Evolutionary conservation across 2,113 vertebrate species (phyloP).

Genomic region (Ochotona curzoniae): DNA sequence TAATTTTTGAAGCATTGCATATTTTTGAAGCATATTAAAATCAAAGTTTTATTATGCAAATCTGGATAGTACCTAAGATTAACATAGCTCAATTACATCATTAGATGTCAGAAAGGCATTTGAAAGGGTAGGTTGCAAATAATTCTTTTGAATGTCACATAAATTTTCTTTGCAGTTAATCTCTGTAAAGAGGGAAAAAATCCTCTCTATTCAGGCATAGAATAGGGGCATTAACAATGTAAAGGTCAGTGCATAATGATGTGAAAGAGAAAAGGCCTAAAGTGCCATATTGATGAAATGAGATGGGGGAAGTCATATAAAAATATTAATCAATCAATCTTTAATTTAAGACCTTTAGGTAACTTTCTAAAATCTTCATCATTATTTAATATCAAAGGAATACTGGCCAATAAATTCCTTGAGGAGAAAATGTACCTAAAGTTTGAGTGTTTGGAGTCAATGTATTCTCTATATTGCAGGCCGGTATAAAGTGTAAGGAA

Average conservation of each 20-base stretch:
- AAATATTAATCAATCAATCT: constrained; percentile 78
- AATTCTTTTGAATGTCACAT: constrained; percentile 81
- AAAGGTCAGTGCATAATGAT: constrained; percentile 83
- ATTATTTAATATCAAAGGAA: constrained; percentile 71
- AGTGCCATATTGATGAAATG: constrained; percentile 78
- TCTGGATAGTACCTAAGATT: constrained; percentile 67
- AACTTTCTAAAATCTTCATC: constrained; percentile 65
- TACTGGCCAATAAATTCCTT: constrained; percentile 53
- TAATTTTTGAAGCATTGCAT: constrained; percentile 62
- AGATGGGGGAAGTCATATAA: constrained; percentile 64
- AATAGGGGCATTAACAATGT: constrained; percentile 79
- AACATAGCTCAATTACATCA: constrained; percentile 74
- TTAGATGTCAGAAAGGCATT: constrained; percentile 76
- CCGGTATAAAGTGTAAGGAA: constrained; percentile 37
- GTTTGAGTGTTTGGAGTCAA: constrained; percentile 21
- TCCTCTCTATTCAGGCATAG: constrained; percentile 75
- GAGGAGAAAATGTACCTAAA: background rate
- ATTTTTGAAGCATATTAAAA: constrained; percentile 69
- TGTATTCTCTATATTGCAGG: constrained; percentile 52
- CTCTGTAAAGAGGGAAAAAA: constrained; percentile 72
- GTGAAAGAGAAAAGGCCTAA: constrained; percentile 73
- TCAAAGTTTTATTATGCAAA: constrained; percentile 76
- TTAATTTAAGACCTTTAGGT: constrained; percentile 74
- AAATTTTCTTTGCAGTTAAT: constrained; percentile 80
- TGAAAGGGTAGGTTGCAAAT: constrained; percentile 78